Evolutionary conservation across 2,113 vertebrate species (phyloP).

Genomic region (Xiphophorus hellerii): DNA sequence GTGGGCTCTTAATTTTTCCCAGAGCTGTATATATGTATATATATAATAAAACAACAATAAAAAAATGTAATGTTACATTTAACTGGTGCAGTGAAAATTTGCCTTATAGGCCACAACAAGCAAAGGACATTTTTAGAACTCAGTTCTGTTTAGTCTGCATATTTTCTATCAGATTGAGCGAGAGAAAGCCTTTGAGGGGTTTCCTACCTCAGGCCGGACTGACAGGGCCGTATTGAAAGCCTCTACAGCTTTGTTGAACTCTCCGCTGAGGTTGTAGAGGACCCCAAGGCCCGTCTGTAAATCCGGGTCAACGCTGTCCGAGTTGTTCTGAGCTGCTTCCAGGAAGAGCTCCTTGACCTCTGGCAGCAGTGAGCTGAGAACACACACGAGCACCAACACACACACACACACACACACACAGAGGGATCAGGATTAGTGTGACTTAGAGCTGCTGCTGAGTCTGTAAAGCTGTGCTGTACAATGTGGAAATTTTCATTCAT

Average conservation of each 20-base stretch:
- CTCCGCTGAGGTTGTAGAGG: constrained; percentile 94
- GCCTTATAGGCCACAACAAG: background rate
- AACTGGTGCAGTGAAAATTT: background rate
- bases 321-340: constrained; percentile 92
- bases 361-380: constrained; percentile 84
- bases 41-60: background rate
- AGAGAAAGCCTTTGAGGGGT: background rate
- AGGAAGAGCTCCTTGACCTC: constrained; percentile 95
- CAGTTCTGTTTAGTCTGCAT: constrained; percentile 4
- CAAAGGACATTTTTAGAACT: background rate
- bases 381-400: constrained; percentile 11
- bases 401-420: constrained; percentile 11
- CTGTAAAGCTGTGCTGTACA: constrained; percentile 26
- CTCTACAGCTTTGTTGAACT: constrained; percentile 97
- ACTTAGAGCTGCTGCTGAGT: constrained; percentile 35
- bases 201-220: constrained; percentile 91
- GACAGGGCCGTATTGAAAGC: constrained; percentile 96
- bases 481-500: constrained; percentile 13
- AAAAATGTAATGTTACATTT: background rate
- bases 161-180: background rate
- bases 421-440: constrained; percentile 45
- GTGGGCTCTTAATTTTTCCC: too few relatives aligned
- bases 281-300: constrained; percentile 97
- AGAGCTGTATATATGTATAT: too few relatives aligned
- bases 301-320: constrained; percentile 91